Conservation (phyloP, 2,888 invertebrate species). For the Metopia argyrocephala region DNA sequence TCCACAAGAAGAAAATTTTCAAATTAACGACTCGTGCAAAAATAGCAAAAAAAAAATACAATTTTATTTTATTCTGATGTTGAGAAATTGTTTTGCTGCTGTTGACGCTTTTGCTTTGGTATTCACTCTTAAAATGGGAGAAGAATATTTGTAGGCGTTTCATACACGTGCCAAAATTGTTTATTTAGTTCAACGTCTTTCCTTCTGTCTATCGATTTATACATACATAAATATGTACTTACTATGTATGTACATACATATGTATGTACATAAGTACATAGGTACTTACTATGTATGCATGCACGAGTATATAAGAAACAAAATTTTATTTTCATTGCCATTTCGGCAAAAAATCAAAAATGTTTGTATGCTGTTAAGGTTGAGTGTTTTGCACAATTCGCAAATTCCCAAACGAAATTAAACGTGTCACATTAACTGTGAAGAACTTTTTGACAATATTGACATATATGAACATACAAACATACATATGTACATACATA, state of each 20-base stretch:
- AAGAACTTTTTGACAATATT: constrained; percentile 28
- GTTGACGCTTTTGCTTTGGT: background rate
- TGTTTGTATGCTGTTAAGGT: background rate
- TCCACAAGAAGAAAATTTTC: constrained; percentile 19
- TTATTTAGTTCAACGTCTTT: background rate
- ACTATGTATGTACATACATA: no score
- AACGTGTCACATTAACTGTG: constrained; percentile 46
- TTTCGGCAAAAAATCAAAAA: constrained; percentile 19
- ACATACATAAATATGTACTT: background rate
- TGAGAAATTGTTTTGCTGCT: background rate
- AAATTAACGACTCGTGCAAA: constrained; percentile 47
- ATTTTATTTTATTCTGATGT: background rate
- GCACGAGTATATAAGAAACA: no score
- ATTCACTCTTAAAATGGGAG: background rate
- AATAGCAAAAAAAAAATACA: constrained; percentile 29
- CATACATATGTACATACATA: no score
- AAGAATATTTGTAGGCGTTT: constrained; percentile 36
- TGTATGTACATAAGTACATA: background rate
- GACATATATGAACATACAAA: constrained; percentile 37
- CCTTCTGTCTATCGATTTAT: no score
- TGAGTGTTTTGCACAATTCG: constrained; percentile 23
- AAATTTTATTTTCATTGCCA: background rate
- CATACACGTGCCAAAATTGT: constrained; percentile 42
- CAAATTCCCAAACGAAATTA: constrained; percentile 18
- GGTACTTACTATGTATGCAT: background rate